phyloP scores from a whole-genome alignment of 2,797 vertebrate species.

The Amazonetta brasiliensis region DNA sequence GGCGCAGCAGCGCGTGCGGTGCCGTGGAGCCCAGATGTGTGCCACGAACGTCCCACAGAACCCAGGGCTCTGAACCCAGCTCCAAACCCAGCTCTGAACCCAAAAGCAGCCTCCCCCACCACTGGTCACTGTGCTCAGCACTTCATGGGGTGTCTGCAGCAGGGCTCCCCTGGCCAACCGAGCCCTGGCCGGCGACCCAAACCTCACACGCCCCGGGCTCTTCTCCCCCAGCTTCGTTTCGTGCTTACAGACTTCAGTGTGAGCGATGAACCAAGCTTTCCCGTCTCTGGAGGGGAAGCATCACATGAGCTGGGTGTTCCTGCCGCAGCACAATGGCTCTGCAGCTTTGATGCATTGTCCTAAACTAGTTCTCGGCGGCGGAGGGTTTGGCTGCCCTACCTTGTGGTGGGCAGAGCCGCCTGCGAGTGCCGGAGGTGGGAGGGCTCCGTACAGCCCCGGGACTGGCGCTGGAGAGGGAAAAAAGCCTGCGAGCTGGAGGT shows the following conservation, averaged over 20 bases:
- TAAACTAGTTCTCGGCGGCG: accelerated
- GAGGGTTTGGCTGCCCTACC: neutral
- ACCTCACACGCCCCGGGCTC: neutral
- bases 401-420: accelerated
- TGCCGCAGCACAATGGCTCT: neutral
- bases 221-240: neutral
- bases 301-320: neutral
- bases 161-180: neutral
- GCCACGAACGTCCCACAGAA: accelerated
- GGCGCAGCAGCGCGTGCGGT: neutral
- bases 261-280: neutral
- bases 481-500: neutral
- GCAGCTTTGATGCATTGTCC: neutral
- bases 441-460: neutral
- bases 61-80: accelerated
- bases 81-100: neutral
- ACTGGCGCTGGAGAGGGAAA: neutral
- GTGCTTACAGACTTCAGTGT: neutral
- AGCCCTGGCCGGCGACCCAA: no score
- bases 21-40: neutral
- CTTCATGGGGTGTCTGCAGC: neutral
- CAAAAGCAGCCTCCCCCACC: no score
- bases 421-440: neutral
- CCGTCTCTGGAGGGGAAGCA: neutral
- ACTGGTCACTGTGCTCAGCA: neutral